These are phyloP conservation scores for Lordiphosa mommai DNA, from an alignment of 1,140 invertebrate species.

Conservation along the genomic window DNA sequence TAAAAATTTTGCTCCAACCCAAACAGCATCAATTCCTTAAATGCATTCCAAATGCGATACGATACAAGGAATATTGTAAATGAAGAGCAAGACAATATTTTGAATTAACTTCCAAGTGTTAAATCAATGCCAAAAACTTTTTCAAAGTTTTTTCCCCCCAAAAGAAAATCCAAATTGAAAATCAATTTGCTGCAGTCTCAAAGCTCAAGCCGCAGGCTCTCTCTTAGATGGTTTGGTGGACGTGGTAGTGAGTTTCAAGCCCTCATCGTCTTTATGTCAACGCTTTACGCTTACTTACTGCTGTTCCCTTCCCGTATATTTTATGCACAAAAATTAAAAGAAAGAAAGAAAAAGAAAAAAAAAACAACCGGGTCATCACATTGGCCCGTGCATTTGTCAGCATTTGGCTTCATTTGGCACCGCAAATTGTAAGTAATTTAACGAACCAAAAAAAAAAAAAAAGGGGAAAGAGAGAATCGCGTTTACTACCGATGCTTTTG, in stretches of 20 bases:
- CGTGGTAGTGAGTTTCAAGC: constrained; percentile 5
- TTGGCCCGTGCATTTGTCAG: constrained; percentile 43
- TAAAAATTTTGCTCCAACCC: too few species aligned
- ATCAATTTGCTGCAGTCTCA: constrained; percentile 5
- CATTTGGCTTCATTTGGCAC: constrained; percentile 42
- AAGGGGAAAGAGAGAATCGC: constrained; percentile 6
- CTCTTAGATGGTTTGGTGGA: constrained; percentile 1
- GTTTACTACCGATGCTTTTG: constrained; percentile 45
- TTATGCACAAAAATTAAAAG: constrained; percentile 28
- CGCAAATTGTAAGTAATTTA: constrained; percentile 44
- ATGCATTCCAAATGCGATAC: too few species aligned
- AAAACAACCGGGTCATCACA: constrained; percentile 10
- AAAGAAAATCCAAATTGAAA: not conserved
- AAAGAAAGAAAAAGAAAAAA: not conserved
- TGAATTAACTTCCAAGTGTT: too few species aligned
- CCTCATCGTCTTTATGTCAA: constrained; percentile 25
- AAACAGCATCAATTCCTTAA: too few species aligned
- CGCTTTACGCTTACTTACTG: not conserved
- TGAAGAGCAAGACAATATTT: too few species aligned
- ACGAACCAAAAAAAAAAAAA: constrained; percentile 2
- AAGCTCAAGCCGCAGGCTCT: not conserved
- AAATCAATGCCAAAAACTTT: too few species aligned
- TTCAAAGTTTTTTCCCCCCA: not conserved
- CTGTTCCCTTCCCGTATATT: constrained; percentile 30
- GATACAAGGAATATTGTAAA: too few species aligned